A percentile compares a stretch with the other conserved stretches of the same genome.
Conservation (phyloP, 1,140 invertebrate species). For the Brachystomella parvula region DNA sequence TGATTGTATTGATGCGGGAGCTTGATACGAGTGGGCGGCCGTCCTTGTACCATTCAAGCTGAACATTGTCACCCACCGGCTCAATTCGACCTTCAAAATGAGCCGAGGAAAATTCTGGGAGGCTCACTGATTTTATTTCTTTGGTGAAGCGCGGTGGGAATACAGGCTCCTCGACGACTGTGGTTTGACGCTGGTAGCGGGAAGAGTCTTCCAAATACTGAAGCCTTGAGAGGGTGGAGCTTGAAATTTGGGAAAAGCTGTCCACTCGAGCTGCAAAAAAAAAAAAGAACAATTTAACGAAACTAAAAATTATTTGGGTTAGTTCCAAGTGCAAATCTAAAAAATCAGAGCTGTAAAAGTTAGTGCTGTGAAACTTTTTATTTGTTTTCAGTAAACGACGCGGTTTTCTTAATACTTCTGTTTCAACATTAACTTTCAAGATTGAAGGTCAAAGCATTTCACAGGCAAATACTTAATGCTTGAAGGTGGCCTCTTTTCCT, state of each 20-base stretch:
- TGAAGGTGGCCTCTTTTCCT: no score
- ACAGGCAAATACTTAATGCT: no score
- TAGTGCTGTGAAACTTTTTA: no score
- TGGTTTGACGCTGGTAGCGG: slow-evolving; percentile 73
- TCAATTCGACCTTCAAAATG: slow-evolving; percentile 89
- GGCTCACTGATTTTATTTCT: slow-evolving; percentile 68
- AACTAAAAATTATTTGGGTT: no score
- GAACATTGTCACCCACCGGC: neutral
- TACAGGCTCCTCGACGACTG: slow-evolving; percentile 59
- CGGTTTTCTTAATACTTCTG: no score
- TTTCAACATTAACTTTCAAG: no score
- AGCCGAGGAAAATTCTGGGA: slow-evolving; percentile 82
- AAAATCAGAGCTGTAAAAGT: no score
- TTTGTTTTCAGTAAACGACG: no score
- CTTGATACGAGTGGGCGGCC: slow-evolving; percentile 51
- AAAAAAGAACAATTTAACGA: neutral
- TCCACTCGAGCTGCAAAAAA: neutral
- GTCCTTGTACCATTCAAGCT: slow-evolving; percentile 94
- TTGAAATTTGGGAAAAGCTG: neutral
- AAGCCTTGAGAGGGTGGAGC: slow-evolving; percentile 69
- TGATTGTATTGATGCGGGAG: slow-evolving; percentile 88
- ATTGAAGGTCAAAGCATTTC: no score
- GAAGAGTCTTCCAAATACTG: slow-evolving; percentile 77
- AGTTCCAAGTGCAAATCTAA: no score
- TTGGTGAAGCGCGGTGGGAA: slow-evolving; percentile 81